Conservation (phyloP, 2,888 invertebrate species). For the Himalopsyche japonica region DNA sequence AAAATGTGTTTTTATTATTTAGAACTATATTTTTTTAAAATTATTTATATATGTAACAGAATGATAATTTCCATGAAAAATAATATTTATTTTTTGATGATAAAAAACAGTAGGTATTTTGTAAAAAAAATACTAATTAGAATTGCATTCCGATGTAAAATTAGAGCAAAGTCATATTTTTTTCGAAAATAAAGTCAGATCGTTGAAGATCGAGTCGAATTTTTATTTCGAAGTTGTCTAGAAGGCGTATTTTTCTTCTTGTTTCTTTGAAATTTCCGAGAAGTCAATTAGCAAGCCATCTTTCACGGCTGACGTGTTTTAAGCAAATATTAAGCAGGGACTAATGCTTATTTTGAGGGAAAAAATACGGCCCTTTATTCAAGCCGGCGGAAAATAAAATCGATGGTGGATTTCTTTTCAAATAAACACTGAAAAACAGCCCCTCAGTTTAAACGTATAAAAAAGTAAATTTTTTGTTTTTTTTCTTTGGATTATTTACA, state of each 20-base stretch:
- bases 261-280: neutral
- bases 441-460: too few relatives aligned
- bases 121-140: too few relatives aligned
- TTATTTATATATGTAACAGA: too few relatives aligned
- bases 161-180: neutral
- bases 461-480: too few relatives aligned
- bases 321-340: neutral
- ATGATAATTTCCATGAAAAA: too few relatives aligned
- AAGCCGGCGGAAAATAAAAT: neutral
- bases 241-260: neutral
- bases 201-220: neutral
- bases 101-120: too few relatives aligned
- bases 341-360: neutral
- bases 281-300: neutral
- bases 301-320: neutral
- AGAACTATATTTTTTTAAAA: too few relatives aligned
- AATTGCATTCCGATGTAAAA: too few relatives aligned
- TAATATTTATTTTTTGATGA: too few relatives aligned
- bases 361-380: neutral
- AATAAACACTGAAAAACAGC: too few relatives aligned
- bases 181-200: neutral
- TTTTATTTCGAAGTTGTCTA: neutral
- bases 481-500: too few relatives aligned
- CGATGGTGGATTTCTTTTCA: neutral
- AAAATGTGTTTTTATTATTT: too few relatives aligned